Evolutionary conservation across 2,113 vertebrate species (phyloP), one percentile per base, ranked within the genome.

Genomic region (Hippocampus mohnikei): DNA sequence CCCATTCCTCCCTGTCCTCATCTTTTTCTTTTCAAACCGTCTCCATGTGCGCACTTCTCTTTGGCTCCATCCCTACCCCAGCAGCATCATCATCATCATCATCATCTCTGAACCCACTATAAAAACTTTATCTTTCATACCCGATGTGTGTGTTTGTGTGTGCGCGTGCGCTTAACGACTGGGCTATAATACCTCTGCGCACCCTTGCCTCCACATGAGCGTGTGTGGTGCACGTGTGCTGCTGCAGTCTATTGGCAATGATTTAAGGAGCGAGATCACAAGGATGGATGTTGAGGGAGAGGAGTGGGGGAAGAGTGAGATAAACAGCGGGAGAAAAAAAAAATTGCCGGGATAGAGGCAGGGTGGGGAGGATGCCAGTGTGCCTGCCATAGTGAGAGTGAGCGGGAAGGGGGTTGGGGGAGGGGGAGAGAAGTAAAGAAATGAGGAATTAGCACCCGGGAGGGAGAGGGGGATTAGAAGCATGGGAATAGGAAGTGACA

Each of bases 381-480:
- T 6, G 15, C 44, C 73, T 82, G 77, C 80, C 78, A 79, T 37
- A 75, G 64, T 69, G 71, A 37, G 59, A 64, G 46, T 50, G 29
- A 44, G 18, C 40, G 61, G 25, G 6, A 70, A 48, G 23, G n/a
- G 33, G 33, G 33, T 33, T 5, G 33, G 33, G 33, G 5, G 33
- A 5, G 0, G 33, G 41, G 65, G 82, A 68, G 58, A 67, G 72
- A 62, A 55, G 68, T 73, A 76, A 67, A 27, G 69, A 69, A 72
- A 71, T 74, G 77, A 73, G 73, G 80, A 86, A 81, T 86, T 84
- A 84, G 81, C 25, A 11, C 13, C 68, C 67, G 70, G 65, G 75
- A 78, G 72, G 68, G 77, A 81, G 82, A 76, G 75, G 69, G 80
- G 84, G 88, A 89, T 90, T 87, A 76, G 73, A 81, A 79, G 67